phyloP scores from a whole-genome alignment of 2,797 vertebrate species.

The Centroberyx gerrardi region DNA sequence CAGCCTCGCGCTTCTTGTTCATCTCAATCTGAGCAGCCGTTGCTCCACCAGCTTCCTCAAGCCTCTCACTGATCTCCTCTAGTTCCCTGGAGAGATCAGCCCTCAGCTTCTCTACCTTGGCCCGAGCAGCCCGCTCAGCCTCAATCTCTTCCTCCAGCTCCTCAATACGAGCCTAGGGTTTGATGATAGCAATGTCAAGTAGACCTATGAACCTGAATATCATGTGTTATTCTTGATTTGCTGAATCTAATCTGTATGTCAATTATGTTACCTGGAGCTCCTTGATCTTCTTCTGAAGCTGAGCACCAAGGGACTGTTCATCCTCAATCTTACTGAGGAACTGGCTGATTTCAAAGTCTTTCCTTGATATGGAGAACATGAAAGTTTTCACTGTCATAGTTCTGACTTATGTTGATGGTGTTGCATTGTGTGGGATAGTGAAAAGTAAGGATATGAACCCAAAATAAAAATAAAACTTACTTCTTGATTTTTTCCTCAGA shows the following conservation, averaged over 20 bases:
- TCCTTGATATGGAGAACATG: constrained; percentile 73
- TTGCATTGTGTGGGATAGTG: constrained; percentile 4
- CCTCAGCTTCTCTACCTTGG: constrained; percentile 88
- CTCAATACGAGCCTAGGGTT: constrained; percentile 87
- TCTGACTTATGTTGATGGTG: not conserved
- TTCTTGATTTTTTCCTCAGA: constrained; percentile 90
- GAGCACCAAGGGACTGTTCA: constrained; percentile 82
- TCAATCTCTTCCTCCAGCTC: constrained; percentile 92
- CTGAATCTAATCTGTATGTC: not conserved
- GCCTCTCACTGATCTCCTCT: constrained; percentile 88
- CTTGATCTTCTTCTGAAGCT: constrained; percentile 84
- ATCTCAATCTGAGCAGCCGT: constrained; percentile 86
- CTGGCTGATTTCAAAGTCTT: constrained; percentile 91
- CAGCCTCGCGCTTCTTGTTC: constrained; percentile 91
- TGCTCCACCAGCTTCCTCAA: constrained; percentile 90
- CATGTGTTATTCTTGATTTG: not conserved
- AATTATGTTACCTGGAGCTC: constrained; percentile 83
- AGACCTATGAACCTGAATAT: not conserved
- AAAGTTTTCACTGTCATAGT: not conserved
- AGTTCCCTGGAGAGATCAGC: constrained; percentile 86
- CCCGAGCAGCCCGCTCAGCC: constrained; percentile 82
- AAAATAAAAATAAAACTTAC: constrained; percentile 62
- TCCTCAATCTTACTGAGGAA: constrained; percentile 89
- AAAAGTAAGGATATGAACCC: constrained; percentile 6
- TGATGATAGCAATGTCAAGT: not conserved